phyloP scores from a whole-genome alignment of 2,113 vertebrate genomes.

The Neogobius melanostomus region DNA sequence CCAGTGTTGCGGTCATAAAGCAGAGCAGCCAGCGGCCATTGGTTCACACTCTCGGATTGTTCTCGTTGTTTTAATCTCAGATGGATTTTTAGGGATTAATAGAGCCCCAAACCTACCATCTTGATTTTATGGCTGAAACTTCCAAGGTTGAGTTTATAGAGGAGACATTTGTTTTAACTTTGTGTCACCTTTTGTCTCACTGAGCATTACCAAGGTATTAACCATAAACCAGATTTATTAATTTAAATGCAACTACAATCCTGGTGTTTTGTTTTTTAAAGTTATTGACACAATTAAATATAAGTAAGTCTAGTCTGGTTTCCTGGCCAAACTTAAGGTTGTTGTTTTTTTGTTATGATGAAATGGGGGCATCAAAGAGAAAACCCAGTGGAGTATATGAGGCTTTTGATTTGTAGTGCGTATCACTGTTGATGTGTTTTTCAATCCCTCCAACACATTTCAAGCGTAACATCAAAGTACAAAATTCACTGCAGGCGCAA shows the following conservation, averaged over 20 bases:
- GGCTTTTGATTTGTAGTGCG: constrained; percentile 8
- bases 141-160: no score
- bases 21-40: no score
- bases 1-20: no score
- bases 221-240: not conserved
- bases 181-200: no score
- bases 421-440: not conserved
- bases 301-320: constrained; percentile 1
- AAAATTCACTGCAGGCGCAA: not conserved
- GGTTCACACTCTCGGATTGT: no score
- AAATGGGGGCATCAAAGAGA: constrained; percentile 3
- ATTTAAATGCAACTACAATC: no score
- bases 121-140: no score
- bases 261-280: no score
- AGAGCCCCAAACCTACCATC: no score
- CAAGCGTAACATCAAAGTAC: not conserved
- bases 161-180: no score
- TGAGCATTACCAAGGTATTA: constrained; percentile 31
- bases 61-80: no score
- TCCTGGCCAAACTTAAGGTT: constrained; percentile 14
- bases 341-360: not conserved
- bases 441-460: not conserved
- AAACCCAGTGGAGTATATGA: not conserved
- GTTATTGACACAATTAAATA: not conserved
- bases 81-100: no score